Evolutionary conservation across 1,140 invertebrate genomes (phyloP).

Genomic region (Pachyrhynchus sulphureomaculatus): DNA sequence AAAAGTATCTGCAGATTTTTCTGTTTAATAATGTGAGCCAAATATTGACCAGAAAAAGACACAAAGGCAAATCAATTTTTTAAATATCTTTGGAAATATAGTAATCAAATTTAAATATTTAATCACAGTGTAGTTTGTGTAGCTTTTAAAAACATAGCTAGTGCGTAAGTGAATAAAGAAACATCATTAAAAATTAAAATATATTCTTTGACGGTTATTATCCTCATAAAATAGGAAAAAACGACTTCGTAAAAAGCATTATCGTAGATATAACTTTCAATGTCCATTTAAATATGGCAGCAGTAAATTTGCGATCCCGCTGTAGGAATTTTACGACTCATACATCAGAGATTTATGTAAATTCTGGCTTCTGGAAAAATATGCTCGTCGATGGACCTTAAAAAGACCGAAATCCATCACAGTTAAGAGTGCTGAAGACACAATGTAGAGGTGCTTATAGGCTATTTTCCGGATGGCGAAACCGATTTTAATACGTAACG

Average conservation of each 20-base stretch:
- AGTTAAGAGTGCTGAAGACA: conserved; percentile 35
- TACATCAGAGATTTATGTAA: conserved; percentile 33
- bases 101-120: no score
- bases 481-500: conserved; percentile 46
- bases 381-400: conserved; percentile 28
- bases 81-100: no score
- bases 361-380: conserved; percentile 29
- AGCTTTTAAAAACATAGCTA: no score
- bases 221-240: neutral
- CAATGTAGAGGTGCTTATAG: conserved; percentile 43
- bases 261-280: conserved; percentile 3
- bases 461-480: conserved; percentile 43
- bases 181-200: no score
- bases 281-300: conserved; percentile 3
- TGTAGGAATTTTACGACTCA: conserved; percentile 24
- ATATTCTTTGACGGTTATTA: neutral
- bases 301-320: neutral
- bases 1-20: no score
- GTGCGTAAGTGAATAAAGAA: no score
- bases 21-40: no score
- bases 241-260: neutral
- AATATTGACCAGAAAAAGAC: no score
- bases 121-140: no score
- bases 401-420: conserved; percentile 36
- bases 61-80: no score